A percentile compares a stretch with the other conserved stretches of the same genome.
These are phyloP conservation scores for Euura lappo DNA, from an alignment of 1,140 invertebrate genomes.

Conservation along the genomic window DNA sequence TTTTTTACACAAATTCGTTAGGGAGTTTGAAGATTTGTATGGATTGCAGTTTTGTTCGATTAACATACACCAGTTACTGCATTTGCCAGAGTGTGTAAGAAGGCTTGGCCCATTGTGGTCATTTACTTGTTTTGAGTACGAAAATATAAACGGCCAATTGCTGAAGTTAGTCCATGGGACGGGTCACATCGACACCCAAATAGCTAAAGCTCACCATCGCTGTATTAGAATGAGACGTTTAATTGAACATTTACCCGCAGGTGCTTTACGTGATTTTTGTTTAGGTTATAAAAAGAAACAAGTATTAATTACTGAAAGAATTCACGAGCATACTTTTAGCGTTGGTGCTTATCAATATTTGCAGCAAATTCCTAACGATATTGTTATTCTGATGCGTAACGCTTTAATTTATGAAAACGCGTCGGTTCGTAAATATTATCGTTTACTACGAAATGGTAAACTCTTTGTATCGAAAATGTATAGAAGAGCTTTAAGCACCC, in stretches of 20 bases:
- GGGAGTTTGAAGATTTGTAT: conserved; percentile 26
- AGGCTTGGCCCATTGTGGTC: conserved; percentile 31
- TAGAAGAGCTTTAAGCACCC: too few species aligned
- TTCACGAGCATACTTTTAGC: neutral
- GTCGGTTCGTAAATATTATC: too few species aligned
- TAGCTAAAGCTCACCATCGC: neutral
- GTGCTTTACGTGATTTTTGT: neutral
- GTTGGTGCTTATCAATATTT: too few species aligned
- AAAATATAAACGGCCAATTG: conserved; percentile 21
- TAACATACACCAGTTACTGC: conserved; percentile 31
- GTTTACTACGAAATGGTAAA: too few species aligned
- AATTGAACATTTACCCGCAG: neutral
- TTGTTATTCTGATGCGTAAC: too few species aligned
- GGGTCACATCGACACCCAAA: conserved; percentile 10
- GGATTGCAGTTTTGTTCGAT: conserved; percentile 17
- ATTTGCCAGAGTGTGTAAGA: conserved; percentile 28
- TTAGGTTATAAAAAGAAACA: conserved; percentile 12
- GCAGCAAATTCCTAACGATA: too few species aligned
- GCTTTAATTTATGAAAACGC: too few species aligned
- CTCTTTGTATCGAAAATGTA: too few species aligned
- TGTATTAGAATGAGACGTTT: neutral
- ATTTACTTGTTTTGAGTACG: conserved; percentile 27
- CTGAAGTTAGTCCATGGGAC: conserved; percentile 18
- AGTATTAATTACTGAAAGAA: neutral
- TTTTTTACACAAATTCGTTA: conserved; percentile 21